Conservation (phyloP, 2,113 vertebrate species). For the Glareola pratincola region DNA sequence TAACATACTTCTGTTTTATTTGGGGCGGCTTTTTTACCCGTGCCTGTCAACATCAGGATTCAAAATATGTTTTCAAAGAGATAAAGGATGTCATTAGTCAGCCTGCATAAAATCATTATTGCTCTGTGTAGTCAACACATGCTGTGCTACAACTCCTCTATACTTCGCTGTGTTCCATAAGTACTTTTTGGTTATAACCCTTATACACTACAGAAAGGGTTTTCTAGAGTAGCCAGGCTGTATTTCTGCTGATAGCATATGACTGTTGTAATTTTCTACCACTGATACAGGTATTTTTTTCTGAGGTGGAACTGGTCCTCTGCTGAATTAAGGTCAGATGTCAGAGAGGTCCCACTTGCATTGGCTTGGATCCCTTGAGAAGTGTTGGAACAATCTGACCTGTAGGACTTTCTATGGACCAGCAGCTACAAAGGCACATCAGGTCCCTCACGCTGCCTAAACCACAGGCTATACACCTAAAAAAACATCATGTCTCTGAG, state of each 20-base stretch:
- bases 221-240: neutral
- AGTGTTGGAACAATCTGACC: neutral
- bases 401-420: neutral
- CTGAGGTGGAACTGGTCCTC: neutral
- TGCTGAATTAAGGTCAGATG: neutral
- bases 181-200: neutral
- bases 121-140: neutral
- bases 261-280: neutral
- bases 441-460: neutral
- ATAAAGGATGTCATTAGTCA: neutral
- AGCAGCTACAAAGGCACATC: neutral
- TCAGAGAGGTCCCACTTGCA: neutral
- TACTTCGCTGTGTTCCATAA: neutral
- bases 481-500: neutral
- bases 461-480: neutral
- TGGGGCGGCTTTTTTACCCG: neutral
- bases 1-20: neutral
- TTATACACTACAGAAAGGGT: neutral
- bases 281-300: neutral
- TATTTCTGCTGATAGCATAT: neutral
- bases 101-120: neutral
- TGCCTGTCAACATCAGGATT: neutral
- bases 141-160: neutral
- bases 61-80: neutral
- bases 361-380: neutral